These are phyloP conservation scores for Alectura lathami DNA, from an alignment of 2,113 vertebrate genomes.

Conservation along the genomic window DNA sequence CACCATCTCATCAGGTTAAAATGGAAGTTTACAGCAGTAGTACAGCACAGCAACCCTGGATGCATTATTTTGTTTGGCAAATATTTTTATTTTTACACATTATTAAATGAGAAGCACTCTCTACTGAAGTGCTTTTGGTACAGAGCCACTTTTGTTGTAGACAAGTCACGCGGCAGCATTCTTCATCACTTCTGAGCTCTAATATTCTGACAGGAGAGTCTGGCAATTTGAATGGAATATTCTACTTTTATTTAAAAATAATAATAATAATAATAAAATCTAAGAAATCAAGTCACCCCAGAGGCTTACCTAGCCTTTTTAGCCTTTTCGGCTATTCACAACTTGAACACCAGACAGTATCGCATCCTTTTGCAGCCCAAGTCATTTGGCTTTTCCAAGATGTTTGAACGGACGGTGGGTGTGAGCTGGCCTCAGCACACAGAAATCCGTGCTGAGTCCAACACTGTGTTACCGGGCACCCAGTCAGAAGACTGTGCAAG, in stretches of 20 bases:
- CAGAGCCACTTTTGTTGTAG: slow-evolving; percentile 4
- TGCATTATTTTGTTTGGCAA: slow-evolving; percentile 1
- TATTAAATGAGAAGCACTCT: neutral
- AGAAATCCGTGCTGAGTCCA: accelerated
- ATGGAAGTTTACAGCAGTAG: neutral
- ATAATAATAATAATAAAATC: too few relatives aligned
- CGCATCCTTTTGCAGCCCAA: neutral
- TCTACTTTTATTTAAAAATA: neutral
- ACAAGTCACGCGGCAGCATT: neutral
- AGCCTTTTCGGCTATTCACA: neutral
- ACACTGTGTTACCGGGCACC: accelerated
- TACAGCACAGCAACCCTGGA: neutral
- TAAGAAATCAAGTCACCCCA: neutral
- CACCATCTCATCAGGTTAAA: neutral
- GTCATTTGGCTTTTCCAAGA: neutral
- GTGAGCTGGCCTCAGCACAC: neutral
- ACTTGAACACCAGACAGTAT: neutral
- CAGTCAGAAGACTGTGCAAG: neutral
- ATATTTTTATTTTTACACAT: slow-evolving; percentile 12
- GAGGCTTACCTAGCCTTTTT: neutral
- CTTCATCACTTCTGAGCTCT: neutral
- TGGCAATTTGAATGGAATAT: neutral
- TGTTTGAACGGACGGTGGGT: neutral
- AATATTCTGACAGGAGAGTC: neutral
- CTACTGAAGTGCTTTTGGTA: neutral